Conservation (phyloP, 2,888 invertebrate species). For the Sipha maydis region DNA sequence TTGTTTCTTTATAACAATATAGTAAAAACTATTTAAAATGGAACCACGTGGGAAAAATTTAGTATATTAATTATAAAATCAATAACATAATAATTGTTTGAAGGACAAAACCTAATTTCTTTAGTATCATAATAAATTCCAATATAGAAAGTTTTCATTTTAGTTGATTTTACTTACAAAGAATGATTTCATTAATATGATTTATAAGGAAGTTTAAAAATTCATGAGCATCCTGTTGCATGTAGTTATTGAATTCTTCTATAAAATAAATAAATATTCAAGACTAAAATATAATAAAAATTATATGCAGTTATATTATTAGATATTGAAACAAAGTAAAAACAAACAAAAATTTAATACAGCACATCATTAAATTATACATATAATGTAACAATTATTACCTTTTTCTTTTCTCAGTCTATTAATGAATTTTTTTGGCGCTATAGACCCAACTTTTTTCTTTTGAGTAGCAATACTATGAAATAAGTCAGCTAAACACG, state of each 20-base stretch:
- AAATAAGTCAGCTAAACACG: constrained; percentile 98
- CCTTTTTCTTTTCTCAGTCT: constrained; percentile 98
- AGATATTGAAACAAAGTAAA: neutral
- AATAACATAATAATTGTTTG: neutral
- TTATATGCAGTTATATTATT: neutral
- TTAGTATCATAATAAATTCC: too few relatives aligned
- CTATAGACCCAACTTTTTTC: constrained; percentile 98
- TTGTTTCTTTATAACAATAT: too few relatives aligned
- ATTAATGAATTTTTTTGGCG: constrained; percentile 99
- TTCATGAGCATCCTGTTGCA: constrained; percentile 99
- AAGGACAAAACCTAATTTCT: neutral
- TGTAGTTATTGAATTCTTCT: constrained; percentile 99
- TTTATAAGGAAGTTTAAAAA: constrained; percentile 99
- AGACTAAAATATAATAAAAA: constrained; percentile 6
- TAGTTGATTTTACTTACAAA: constrained; percentile 75
- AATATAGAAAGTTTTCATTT: too few relatives aligned
- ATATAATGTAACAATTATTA: constrained; percentile 66
- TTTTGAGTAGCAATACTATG: constrained; percentile 99
- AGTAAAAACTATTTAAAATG: neutral
- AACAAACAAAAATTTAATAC: neutral
- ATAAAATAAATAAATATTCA: constrained; percentile 68
- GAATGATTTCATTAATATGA: constrained; percentile 96
- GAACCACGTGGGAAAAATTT: too few relatives aligned
- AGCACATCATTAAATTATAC: neutral
- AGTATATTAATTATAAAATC: too few relatives aligned